Evolutionary conservation across 2,888 invertebrate genomes (phyloP).

Genomic region (Lochmaea capreae): DNA sequence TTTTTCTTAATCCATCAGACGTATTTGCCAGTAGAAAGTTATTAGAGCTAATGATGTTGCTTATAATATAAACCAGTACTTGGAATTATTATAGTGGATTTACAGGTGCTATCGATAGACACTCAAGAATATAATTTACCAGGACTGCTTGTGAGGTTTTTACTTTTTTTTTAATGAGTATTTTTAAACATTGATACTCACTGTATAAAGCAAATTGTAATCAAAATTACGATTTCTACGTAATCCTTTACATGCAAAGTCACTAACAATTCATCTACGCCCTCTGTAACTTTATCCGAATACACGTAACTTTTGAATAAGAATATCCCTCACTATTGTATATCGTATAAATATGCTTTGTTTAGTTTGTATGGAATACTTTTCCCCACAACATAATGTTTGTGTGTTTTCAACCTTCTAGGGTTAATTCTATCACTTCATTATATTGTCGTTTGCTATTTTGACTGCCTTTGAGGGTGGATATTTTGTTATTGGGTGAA

Average conservation of each 20-base stretch:
- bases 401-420: slow-evolving; percentile 37
- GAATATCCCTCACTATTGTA: slow-evolving; percentile 33
- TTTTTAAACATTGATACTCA: too few species aligned
- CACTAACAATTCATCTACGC: slow-evolving; percentile 10
- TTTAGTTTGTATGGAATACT: slow-evolving; percentile 42
- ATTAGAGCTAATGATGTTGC: not conserved
- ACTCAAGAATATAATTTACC: not conserved
- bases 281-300: slow-evolving; percentile 10
- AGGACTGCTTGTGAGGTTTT: not conserved
- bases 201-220: not conserved
- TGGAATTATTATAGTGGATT: not conserved
- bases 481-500: slow-evolving; percentile 27
- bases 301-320: slow-evolving; percentile 29
- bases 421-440: slow-evolving; percentile 58
- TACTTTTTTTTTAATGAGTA: too few species aligned
- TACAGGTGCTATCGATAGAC: not conserved
- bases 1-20: too few species aligned
- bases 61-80: not conserved
- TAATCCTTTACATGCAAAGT: slow-evolving; percentile 13
- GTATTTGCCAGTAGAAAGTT: not conserved
- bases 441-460: slow-evolving; percentile 61
- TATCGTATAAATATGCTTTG: slow-evolving; percentile 38
- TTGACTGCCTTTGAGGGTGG: slow-evolving; percentile 58
- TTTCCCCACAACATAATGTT: slow-evolving; percentile 41
- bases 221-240: not conserved